These are phyloP conservation scores for Parnassius orleans DNA, from an alignment of 2,888 invertebrate species.

Conservation along the genomic window DNA sequence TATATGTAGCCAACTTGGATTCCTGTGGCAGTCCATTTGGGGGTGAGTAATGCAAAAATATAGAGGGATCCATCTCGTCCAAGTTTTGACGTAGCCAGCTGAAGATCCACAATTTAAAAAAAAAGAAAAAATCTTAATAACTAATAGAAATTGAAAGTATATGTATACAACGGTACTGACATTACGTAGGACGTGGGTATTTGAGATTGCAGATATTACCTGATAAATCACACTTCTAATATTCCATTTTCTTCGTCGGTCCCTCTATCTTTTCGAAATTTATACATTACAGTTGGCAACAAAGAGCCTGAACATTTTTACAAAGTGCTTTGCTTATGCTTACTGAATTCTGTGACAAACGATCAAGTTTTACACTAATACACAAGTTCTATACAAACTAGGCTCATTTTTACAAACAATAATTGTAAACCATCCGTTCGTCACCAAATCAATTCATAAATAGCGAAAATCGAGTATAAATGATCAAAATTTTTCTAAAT, in stretches of 20 bases:
- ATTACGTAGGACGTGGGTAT: conserved; percentile 28
- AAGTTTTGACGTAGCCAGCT: conserved; percentile 50
- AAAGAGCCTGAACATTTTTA: conserved; percentile 36
- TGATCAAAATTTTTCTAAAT: conserved; percentile 30
- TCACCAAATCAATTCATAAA: conserved; percentile 36
- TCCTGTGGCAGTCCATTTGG: conserved; percentile 90
- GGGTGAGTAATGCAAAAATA: conserved; percentile 83
- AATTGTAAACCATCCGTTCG: conserved; percentile 26
- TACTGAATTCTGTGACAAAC: conserved; percentile 28
- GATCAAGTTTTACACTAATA: conserved; percentile 9
- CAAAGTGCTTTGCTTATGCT: conserved; percentile 36
- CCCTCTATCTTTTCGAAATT: conserved; percentile 32
- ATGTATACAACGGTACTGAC: conserved; percentile 2
- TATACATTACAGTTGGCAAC: conserved; percentile 42
- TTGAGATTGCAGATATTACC: conserved; percentile 31
- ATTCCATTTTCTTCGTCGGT: conserved; percentile 40
- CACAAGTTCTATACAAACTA: conserved; percentile 25
- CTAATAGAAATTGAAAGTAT: background rate
- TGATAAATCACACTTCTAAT: conserved; percentile 37
- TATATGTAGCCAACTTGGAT: conserved; percentile 91
- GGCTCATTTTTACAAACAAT: conserved; percentile 34
- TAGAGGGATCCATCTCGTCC: conserved; percentile 87
- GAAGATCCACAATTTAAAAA: background rate
- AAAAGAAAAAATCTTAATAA: background rate
- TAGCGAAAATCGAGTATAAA: conserved; percentile 13